These are phyloP conservation scores for Anaspis maculata DNA, from an alignment of 2,888 invertebrate genomes.

Conservation along the genomic window DNA sequence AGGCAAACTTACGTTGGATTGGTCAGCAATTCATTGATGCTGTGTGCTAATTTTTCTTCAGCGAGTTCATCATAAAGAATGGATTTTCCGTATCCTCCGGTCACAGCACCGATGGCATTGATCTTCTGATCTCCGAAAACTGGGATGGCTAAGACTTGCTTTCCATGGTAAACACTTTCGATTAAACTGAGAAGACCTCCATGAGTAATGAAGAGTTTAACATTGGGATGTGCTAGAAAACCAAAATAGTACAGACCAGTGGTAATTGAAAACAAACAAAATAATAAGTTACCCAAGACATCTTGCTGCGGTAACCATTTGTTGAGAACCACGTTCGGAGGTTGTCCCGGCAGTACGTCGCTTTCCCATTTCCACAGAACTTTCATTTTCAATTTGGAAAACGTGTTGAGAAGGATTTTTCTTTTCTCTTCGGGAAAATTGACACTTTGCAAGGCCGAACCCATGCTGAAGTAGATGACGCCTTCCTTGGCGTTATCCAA, in stretches of 20 bases:
- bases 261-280: constrained; percentile 19
- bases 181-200: constrained; percentile 45
- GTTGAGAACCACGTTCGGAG: constrained; percentile 36
- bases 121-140: constrained; percentile 46
- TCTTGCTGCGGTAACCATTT: constrained; percentile 43
- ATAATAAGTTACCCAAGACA: constrained; percentile 13
- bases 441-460: constrained; percentile 21
- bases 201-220: constrained; percentile 44
- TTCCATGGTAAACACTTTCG: constrained; percentile 43
- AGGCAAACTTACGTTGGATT: too few relatives aligned
- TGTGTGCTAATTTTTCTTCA: constrained; percentile 5
- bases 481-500: constrained; percentile 41
- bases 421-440: constrained; percentile 34
- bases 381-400: constrained; percentile 49
- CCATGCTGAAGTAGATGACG: constrained; percentile 45
- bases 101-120: constrained; percentile 43
- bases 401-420: constrained; percentile 46
- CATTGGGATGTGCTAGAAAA: constrained; percentile 41
- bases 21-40: constrained; percentile 25
- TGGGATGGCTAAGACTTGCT: constrained; percentile 46
- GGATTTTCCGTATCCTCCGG: constrained; percentile 36
- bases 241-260: too few relatives aligned
- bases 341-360: constrained; percentile 31
- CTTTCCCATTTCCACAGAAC: constrained; percentile 52
- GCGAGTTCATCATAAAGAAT: constrained; percentile 5